phyloP scores from a whole-genome alignment of 2,797 vertebrate species.

The Neomorphus geoffroyi region DNA sequence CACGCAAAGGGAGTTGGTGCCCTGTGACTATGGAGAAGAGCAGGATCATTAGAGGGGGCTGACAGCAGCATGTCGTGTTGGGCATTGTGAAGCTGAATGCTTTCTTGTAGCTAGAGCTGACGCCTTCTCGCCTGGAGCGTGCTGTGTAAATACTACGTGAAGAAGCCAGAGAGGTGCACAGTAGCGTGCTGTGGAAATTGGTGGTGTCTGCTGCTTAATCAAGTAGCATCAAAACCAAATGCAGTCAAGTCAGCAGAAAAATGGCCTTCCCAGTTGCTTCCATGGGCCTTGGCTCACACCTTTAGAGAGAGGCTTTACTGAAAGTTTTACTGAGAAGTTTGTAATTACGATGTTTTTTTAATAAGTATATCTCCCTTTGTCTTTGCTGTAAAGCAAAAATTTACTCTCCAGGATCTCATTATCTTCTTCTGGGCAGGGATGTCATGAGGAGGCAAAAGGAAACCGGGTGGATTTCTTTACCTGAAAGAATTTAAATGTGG shows the following conservation, averaged over 20 bases:
- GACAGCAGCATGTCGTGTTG: not conserved
- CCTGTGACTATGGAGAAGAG: not conserved
- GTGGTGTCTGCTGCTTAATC: slow-evolving; percentile 42
- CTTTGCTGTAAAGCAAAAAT: not conserved
- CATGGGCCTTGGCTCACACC: not conserved
- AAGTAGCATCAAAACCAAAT: slow-evolving; percentile 23
- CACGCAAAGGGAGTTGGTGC: slow-evolving; percentile 30
- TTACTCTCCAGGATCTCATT: not conserved
- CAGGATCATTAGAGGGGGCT: not conserved
- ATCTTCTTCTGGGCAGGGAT: not conserved
- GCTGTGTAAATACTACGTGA: slow-evolving; percentile 28
- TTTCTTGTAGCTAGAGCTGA: slow-evolving; percentile 31
- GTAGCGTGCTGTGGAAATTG: slow-evolving; percentile 16
- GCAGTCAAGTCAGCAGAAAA: not conserved
- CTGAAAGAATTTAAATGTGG: not conserved
- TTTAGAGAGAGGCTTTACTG: not conserved
- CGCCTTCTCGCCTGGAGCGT: not conserved
- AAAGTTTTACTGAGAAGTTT: not conserved
- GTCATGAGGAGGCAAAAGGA: not conserved
- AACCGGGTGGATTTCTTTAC: not conserved
- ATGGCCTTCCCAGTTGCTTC: not conserved
- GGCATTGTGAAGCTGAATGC: not conserved
- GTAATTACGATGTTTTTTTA: not conserved
- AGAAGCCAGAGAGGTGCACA: not conserved
- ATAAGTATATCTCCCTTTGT: not conserved